Percentiles rank a stretch among this genome's conserved stretches.
Evolutionary conservation across 2,888 invertebrate species (phyloP).

Genomic region (Rhopalosiphum nymphaeae): DNA sequence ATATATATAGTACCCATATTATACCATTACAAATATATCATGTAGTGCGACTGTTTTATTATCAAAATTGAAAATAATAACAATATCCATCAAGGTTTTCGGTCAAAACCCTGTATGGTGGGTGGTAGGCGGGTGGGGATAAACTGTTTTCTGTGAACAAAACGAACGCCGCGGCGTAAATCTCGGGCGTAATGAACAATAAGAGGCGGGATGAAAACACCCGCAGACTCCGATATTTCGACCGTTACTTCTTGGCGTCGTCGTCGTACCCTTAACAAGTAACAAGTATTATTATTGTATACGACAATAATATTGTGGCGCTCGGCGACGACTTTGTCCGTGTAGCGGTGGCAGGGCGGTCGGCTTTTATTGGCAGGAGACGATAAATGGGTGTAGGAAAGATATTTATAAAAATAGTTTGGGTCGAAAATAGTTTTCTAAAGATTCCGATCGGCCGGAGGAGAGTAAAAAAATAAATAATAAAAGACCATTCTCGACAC

Average conservation of each 20-base stretch:
- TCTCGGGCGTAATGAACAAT: not conserved
- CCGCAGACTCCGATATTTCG: not conserved
- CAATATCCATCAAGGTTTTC: not conserved
- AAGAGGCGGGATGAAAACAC: slow-evolving; percentile 9
- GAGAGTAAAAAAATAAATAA: slow-evolving; percentile 26
- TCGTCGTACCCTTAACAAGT: not conserved
- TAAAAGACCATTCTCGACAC: slow-evolving; percentile 14
- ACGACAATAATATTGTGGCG: slow-evolving; percentile 14
- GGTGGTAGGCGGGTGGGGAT: not conserved
- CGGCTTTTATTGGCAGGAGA: slow-evolving; percentile 35
- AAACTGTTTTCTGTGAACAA: not conserved
- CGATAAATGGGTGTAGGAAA: slow-evolving; percentile 12
- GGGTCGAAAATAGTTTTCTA: slow-evolving; percentile 62
- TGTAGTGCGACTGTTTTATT: slow-evolving; percentile 14
- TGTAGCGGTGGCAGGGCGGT: not conserved
- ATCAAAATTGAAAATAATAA: slow-evolving; percentile 16
- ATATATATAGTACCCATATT: not conserved
- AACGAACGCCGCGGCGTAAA: slow-evolving; percentile 4
- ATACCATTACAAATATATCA: not conserved
- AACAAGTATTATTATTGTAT: not conserved
- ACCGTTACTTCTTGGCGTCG: not conserved
- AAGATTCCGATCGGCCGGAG: slow-evolving; percentile 49
- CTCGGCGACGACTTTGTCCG: not conserved
- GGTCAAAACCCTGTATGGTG: not conserved
- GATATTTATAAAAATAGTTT: slow-evolving; percentile 44